Conservation (phyloP, 2,888 invertebrate genomes). For the Erebia ligea region DNA sequence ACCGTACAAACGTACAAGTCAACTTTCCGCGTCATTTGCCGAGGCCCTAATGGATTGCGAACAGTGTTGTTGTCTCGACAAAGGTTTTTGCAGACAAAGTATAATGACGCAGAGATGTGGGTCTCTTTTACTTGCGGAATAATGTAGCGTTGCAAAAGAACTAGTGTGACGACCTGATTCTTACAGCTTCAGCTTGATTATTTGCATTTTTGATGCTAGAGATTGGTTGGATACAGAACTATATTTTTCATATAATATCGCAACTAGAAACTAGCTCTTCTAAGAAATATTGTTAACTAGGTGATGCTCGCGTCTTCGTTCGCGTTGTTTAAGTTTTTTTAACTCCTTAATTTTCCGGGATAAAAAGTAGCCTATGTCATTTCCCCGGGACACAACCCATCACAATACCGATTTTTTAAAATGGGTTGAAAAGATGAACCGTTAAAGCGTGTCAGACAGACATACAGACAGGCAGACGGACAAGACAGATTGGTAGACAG, state of each 20-base stretch:
- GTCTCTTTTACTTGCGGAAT: slow-evolving; percentile 45
- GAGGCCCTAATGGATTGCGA: slow-evolving; percentile 76
- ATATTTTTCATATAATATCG: neutral
- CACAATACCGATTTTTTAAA: too few relatives aligned
- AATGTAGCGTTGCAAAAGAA: slow-evolving; percentile 42
- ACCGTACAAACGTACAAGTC: slow-evolving; percentile 57
- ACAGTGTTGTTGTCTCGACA: slow-evolving; percentile 68
- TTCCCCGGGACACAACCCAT: too few relatives aligned
- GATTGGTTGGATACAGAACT: neutral
- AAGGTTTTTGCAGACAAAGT: slow-evolving; percentile 59
- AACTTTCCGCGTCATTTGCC: slow-evolving; percentile 78
- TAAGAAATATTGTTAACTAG: too few relatives aligned
- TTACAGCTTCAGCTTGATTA: slow-evolving; percentile 41
- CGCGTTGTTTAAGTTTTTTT: too few relatives aligned
- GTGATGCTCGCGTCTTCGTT: neutral
- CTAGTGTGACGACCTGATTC: slow-evolving; percentile 42
- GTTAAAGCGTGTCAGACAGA: too few relatives aligned
- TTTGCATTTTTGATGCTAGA: slow-evolving; percentile 26
- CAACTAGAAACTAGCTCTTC: neutral
- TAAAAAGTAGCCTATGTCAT: too few relatives aligned
- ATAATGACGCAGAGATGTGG: slow-evolving; percentile 49
- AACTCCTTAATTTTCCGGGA: too few relatives aligned
- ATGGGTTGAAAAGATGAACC: too few relatives aligned
- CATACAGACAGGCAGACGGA: too few relatives aligned
- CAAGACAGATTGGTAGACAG: too few relatives aligned